Conservation (phyloP, 2,888 invertebrate species). For the Dicycla oo region DNA sequence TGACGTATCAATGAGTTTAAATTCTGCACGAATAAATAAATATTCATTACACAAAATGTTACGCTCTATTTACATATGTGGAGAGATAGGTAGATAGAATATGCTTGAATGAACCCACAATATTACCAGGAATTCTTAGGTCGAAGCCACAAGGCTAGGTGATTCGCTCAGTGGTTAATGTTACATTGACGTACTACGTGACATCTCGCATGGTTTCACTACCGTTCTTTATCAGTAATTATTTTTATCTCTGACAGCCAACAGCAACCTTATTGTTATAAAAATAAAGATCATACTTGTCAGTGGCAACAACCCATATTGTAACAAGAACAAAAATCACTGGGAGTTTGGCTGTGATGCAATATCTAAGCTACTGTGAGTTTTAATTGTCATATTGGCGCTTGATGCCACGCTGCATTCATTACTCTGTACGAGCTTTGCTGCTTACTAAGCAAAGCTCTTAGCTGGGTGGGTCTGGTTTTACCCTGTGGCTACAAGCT, state of each 20-base stretch:
- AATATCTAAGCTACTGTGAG: too few relatives aligned
- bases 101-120: not conserved
- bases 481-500: not conserved
- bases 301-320: too few relatives aligned
- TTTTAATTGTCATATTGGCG: too few relatives aligned
- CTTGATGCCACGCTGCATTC: too few relatives aligned
- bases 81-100: not conserved
- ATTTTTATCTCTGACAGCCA: not conserved
- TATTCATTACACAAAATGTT: not conserved
- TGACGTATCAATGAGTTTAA: not conserved
- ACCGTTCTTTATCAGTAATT: too few relatives aligned
- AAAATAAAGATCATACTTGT: too few relatives aligned
- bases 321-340: not conserved
- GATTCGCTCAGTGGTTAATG: not conserved
- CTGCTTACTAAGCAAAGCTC: not conserved
- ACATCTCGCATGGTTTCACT: not conserved
- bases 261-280: not conserved
- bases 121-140: not conserved
- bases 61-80: not conserved
- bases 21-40: constrained; percentile 6
- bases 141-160: not conserved
- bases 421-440: not conserved
- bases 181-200: not conserved
- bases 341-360: not conserved
- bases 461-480: not conserved